phyloP scores from a whole-genome alignment of 2,888 invertebrate genomes.

The Resseliella maxima region DNA sequence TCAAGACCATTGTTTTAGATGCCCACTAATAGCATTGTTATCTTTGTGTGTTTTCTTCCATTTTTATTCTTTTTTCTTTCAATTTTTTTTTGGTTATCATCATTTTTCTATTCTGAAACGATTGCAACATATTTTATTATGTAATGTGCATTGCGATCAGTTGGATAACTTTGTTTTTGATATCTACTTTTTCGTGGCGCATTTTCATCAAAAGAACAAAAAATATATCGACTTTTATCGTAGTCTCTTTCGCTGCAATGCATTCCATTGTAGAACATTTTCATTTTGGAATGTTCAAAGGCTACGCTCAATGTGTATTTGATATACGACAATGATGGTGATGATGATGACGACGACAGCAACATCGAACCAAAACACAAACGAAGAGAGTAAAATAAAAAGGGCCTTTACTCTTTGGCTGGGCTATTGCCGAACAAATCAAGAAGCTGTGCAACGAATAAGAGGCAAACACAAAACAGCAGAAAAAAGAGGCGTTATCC shows the following conservation, averaged over 20 bases:
- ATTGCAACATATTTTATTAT: too few relatives aligned
- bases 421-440: not conserved
- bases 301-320: not conserved
- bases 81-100: too few relatives aligned
- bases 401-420: not conserved
- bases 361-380: not conserved
- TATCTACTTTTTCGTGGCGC: too few relatives aligned
- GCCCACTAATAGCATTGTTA: not conserved
- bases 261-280: not conserved
- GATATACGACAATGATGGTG: not conserved
- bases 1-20: not conserved
- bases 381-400: not conserved
- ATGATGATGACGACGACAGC: not conserved
- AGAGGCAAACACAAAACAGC: not conserved
- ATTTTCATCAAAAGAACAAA: too few relatives aligned
- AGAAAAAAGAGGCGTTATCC: constrained; percentile 25
- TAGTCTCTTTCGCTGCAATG: not conserved
- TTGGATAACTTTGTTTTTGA: too few relatives aligned
- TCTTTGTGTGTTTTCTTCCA: not conserved
- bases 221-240: too few relatives aligned
- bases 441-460: constrained; percentile 12
- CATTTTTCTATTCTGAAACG: too few relatives aligned
- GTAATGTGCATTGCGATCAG: too few relatives aligned
- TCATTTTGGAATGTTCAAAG: not conserved
- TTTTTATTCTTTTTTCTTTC: not conserved